Evolutionary conservation across 1,140 invertebrate species (phyloP).

Genomic region (Pseudoatta argentina): DNA sequence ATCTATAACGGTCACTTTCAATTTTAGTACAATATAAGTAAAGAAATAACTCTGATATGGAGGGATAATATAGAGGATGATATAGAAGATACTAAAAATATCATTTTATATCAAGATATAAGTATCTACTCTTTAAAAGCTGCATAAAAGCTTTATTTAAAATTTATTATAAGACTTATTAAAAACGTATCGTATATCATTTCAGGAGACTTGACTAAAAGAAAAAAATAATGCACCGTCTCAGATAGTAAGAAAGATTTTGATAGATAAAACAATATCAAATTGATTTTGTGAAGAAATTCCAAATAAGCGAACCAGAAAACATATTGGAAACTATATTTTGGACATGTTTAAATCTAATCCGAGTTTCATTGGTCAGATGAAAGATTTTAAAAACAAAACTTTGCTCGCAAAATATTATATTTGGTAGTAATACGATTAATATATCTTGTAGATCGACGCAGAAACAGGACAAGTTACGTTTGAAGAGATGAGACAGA

Average conservation of each 20-base stretch:
- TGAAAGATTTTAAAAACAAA: not conserved
- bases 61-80: not conserved
- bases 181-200: too few species aligned
- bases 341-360: not conserved
- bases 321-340: conserved; percentile 1
- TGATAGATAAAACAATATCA: not conserved
- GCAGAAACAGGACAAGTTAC: not conserved
- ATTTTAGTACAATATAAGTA: not conserved
- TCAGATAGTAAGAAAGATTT: not conserved
- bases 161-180: too few species aligned
- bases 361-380: not conserved
- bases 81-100: too few species aligned
- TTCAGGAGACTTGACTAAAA: too few species aligned
- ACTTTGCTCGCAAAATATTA: not conserved
- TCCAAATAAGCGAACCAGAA: not conserved
- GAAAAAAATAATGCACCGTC: not conserved
- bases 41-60: not conserved
- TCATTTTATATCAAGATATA: not conserved
- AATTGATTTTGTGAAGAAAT: not conserved
- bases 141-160: too few species aligned
- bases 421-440: not conserved
- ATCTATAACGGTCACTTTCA: not conserved
- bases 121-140: too few species aligned
- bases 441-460: not conserved
- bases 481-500: not conserved